Conservation (phyloP, 1,140 invertebrate genomes). For the Drosophila virilis region DNA sequence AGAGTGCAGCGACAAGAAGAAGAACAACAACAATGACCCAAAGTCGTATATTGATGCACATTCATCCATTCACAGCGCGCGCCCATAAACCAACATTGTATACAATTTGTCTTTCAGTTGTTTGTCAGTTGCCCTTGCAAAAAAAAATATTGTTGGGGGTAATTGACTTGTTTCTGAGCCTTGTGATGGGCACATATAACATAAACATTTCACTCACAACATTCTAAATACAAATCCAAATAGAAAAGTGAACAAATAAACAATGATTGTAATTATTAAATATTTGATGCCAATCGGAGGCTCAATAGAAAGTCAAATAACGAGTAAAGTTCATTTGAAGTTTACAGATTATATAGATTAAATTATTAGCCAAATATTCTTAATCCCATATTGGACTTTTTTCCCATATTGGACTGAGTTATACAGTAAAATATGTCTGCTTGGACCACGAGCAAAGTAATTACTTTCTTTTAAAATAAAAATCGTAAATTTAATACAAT, state of each 20-base stretch:
- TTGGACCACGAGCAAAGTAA: too few species aligned
- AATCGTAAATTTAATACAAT: too few species aligned
- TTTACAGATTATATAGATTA: too few species aligned
- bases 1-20: slow-evolving; percentile 33
- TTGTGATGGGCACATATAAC: slow-evolving; percentile 36
- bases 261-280: background rate
- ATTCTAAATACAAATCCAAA: slow-evolving; percentile 33
- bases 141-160: slow-evolving; percentile 21
- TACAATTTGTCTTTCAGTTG: slow-evolving; percentile 38
- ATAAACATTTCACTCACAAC: slow-evolving; percentile 56
- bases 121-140: slow-evolving; percentile 32
- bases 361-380: too few species aligned
- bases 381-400: too few species aligned
- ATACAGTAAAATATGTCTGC: too few species aligned
- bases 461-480: too few species aligned
- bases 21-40: slow-evolving; percentile 18
- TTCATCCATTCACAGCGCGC: slow-evolving; percentile 55
- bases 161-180: slow-evolving; percentile 47
- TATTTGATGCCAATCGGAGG: too few species aligned
- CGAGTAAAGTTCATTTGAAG: too few species aligned
- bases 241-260: slow-evolving; percentile 16
- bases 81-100: slow-evolving; percentile 56
- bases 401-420: too few species aligned
- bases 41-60: slow-evolving; percentile 55
- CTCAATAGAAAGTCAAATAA: too few species aligned